Percentiles rank a stretch among this genome's conserved stretches.
Evolutionary conservation across 2,888 invertebrate genomes (phyloP).

Genomic region (Holacanthella duospinosa): DNA sequence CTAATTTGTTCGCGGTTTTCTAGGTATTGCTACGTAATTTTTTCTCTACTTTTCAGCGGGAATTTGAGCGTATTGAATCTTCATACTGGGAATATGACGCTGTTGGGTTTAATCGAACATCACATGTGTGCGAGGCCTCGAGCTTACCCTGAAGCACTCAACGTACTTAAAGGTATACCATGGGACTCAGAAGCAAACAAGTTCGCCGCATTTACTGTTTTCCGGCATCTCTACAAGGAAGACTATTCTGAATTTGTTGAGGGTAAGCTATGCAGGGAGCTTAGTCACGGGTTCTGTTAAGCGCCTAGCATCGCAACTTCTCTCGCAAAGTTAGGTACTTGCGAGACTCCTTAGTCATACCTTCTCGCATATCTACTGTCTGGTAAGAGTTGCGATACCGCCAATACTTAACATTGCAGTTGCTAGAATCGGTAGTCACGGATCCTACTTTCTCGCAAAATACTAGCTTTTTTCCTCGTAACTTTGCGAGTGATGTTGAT

Average conservation of each 20-base stretch:
- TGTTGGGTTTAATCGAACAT: constrained; percentile 23
- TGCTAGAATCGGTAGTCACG: too few species aligned
- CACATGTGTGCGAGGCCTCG: constrained; percentile 22
- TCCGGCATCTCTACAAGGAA: constrained; percentile 21
- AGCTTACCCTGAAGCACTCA: constrained; percentile 31
- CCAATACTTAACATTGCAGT: too few species aligned
- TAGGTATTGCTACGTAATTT: too few species aligned
- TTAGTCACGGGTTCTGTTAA: too few species aligned
- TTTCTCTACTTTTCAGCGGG: constrained; percentile 19
- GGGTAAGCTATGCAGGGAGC: constrained; percentile 20
- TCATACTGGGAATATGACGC: constrained; percentile 22
- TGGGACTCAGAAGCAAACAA: constrained; percentile 34
- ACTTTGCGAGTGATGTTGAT: too few species aligned
- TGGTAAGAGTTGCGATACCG: too few species aligned
- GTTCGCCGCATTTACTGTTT: constrained; percentile 27
- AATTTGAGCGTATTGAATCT: constrained; percentile 25
- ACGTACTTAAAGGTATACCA: constrained; percentile 30
- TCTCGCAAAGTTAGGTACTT: too few species aligned
- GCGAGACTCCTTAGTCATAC: too few species aligned
- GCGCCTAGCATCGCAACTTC: too few species aligned
- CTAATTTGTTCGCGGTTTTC: background rate
- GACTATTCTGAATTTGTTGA: constrained; percentile 27
- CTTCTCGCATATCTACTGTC: too few species aligned
- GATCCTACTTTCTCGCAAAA: too few species aligned
- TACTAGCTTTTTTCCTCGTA: too few species aligned